phyloP scores from a whole-genome alignment of 2,888 invertebrate genomes.

The Adelphocoris suturalis region DNA sequence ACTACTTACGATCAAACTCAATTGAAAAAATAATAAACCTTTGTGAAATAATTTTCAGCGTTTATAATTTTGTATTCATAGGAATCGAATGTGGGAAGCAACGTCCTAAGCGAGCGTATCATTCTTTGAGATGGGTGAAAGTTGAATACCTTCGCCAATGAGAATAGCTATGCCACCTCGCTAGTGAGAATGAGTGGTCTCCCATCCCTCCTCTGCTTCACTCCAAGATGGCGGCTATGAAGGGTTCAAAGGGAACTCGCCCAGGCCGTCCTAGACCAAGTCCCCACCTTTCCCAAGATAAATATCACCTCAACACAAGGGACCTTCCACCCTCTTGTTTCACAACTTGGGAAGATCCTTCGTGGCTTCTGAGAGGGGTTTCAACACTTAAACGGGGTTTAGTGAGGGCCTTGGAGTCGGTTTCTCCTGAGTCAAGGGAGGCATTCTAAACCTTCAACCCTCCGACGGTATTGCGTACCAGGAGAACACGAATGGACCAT shows the following conservation, averaged over 20 bases:
- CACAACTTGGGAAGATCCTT: background rate
- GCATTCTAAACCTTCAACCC: no score
- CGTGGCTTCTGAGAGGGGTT: background rate
- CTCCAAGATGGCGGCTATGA: background rate
- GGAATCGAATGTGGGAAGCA: no score
- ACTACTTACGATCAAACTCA: no score
- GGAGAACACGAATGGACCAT: no score
- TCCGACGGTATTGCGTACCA: no score
- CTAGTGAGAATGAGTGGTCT: background rate
- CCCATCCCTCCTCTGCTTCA: background rate
- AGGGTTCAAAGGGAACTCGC: slow-evolving; percentile 20
- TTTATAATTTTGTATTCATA: no score
- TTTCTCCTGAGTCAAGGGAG: no score
- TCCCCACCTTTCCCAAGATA: slow-evolving; percentile 29
- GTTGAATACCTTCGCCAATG: background rate
- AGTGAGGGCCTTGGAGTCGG: no score
- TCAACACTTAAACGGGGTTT: background rate
- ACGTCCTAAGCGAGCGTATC: no score
- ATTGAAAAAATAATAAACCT: no score
- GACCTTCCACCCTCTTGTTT: background rate
- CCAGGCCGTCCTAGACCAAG: background rate
- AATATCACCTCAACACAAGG: background rate
- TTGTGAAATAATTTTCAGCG: no score
- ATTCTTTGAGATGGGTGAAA: background rate
- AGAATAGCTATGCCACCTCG: background rate